Evolutionary conservation across 2,113 vertebrate species (phyloP).

Genomic region (Dipodomys stephensi): DNA sequence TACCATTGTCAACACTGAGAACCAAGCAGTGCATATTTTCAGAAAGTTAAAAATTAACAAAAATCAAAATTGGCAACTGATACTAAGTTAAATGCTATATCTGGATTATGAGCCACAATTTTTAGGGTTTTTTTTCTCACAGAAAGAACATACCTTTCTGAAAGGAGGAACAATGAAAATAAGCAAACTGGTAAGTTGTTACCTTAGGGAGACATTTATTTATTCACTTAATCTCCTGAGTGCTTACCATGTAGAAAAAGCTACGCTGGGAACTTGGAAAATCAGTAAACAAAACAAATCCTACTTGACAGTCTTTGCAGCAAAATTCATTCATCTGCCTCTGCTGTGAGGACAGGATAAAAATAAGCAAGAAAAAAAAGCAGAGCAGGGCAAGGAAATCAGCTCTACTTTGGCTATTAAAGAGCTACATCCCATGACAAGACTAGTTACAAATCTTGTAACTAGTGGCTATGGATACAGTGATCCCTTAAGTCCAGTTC

Average conservation of each 20-base stretch:
- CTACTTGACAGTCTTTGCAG: neutral
- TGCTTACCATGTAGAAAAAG: neutral
- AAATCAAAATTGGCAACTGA: no score
- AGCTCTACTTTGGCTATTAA: neutral
- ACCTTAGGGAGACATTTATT: neutral
- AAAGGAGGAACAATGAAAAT: slow-evolving; percentile 8
- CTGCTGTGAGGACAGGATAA: neutral
- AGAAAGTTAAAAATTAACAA: slow-evolving; percentile 42
- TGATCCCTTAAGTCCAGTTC: neutral
- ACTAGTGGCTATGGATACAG: neutral
- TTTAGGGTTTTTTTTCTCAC: neutral
- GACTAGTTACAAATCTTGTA: neutral
- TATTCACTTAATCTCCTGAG: neutral
- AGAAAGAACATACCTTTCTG: neutral
- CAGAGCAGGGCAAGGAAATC: neutral
- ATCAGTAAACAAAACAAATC: neutral
- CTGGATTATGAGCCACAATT: neutral
- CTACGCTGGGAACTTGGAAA: neutral
- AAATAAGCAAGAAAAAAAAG: neutral
- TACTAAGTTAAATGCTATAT: neutral
- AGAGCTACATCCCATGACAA: neutral
- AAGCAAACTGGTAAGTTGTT: neutral
- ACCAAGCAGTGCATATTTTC: neutral
- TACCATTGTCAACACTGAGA: neutral
- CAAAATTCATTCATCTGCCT: neutral